Conservation (phyloP, 2,113 vertebrate genomes). For the Heterotilapia buettikoferi region DNA sequence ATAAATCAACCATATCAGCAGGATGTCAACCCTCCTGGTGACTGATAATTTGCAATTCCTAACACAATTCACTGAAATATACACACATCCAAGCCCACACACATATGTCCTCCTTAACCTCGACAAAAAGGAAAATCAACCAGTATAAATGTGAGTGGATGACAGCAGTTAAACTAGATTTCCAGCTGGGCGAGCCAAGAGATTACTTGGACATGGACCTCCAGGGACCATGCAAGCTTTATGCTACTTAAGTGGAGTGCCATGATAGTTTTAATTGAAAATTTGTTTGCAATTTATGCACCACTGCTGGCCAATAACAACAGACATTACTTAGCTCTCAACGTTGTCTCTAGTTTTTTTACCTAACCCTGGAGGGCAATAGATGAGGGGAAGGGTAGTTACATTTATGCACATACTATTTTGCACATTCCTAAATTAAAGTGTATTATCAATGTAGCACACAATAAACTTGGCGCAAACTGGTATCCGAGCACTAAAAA, state of each 20-base stretch:
- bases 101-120: neutral
- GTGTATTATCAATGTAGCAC: neutral
- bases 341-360: neutral
- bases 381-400: neutral
- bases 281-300: neutral
- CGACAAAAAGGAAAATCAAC: neutral
- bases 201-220: neutral
- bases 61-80: neutral
- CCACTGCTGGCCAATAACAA: neutral
- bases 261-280: neutral
- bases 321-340: neutral
- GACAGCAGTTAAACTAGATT: neutral
- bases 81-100: neutral
- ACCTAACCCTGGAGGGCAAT: neutral
- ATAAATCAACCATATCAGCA: conserved; percentile 60
- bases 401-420: neutral
- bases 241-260: neutral
- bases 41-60: conserved; percentile 33
- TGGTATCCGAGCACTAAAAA: neutral
- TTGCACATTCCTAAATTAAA: neutral
- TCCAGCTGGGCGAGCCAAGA: neutral
- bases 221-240: neutral
- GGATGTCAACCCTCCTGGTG: conserved; percentile 14
- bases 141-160: neutral
- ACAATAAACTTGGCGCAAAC: neutral